Conservation (phyloP, 64 coral and sea anemone genomes). For the Catalaphyllia jardinei region DNA sequence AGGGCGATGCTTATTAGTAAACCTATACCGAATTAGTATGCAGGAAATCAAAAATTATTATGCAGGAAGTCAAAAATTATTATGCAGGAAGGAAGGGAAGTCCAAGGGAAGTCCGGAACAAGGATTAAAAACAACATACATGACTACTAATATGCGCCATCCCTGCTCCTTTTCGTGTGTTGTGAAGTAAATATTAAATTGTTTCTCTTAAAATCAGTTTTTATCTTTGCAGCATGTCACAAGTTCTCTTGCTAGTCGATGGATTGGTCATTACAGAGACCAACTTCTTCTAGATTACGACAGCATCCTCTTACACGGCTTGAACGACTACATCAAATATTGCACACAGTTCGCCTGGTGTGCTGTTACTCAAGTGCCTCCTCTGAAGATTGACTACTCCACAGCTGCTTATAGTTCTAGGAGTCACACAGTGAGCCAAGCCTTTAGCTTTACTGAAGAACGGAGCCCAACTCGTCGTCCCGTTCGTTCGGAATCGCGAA, state of each 20-base stretch:
- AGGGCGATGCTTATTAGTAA: too few species aligned
- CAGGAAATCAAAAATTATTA: too few species aligned
- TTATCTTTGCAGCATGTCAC: background rate
- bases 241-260: background rate
- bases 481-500: background rate
- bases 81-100: too few species aligned
- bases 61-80: too few species aligned
- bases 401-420: background rate
- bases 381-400: background rate
- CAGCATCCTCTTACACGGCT: background rate
- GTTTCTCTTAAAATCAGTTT: too few species aligned
- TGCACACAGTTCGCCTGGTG: constrained; percentile 11
- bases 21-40: too few species aligned
- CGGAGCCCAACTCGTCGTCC: background rate
- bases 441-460: background rate
- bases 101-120: too few species aligned
- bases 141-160: too few species aligned
- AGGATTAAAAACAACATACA: too few species aligned
- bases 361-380: background rate
- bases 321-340: background rate
- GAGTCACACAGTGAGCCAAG: background rate
- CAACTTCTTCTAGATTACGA: background rate
- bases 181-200: too few species aligned
- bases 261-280: background rate
- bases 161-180: too few species aligned